Evolutionary conservation across 2,888 invertebrate genomes (phyloP).

Genomic region (Nycteola revayana): DNA sequence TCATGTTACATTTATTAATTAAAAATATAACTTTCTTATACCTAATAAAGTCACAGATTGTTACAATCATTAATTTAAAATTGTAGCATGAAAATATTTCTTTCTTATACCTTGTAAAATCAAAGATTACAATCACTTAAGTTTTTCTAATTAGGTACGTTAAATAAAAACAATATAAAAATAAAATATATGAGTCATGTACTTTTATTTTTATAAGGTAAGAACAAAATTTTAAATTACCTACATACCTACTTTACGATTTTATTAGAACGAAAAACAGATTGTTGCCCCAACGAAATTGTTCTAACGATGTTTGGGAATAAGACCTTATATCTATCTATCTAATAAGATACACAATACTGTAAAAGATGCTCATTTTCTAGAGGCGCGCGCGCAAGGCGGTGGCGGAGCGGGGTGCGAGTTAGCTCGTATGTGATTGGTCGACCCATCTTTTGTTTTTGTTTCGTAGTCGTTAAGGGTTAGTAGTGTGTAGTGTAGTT

Average conservation of each 20-base stretch:
- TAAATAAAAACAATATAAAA: slow-evolving; percentile 9
- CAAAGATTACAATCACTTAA: slow-evolving; percentile 10
- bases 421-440: slow-evolving; percentile 11
- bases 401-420: slow-evolving; percentile 8
- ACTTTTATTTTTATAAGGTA: slow-evolving; percentile 8
- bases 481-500: slow-evolving; percentile 12
- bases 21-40: background rate
- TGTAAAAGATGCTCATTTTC: slow-evolving; percentile 10
- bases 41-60: background rate
- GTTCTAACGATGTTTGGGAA: slow-evolving; percentile 10
- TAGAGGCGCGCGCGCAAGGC: slow-evolving; percentile 8
- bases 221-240: slow-evolving; percentile 8
- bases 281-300: slow-evolving; percentile 9
- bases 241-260: slow-evolving; percentile 10
- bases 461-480: slow-evolving; percentile 9
- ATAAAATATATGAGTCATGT: slow-evolving; percentile 9
- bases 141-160: slow-evolving; percentile 11
- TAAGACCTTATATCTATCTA: slow-evolving; percentile 10
- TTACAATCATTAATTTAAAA: background rate
- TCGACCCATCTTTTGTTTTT: slow-evolving; percentile 13
- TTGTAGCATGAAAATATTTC: slow-evolving; percentile 7
- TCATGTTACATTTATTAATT: slow-evolving; percentile 1
- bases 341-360: slow-evolving; percentile 10
- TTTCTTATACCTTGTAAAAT: slow-evolving; percentile 7
- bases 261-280: slow-evolving; percentile 9